Conservation (phyloP, 1,140 invertebrate genomes). For the Pemphigus obesinymphae region DNA sequence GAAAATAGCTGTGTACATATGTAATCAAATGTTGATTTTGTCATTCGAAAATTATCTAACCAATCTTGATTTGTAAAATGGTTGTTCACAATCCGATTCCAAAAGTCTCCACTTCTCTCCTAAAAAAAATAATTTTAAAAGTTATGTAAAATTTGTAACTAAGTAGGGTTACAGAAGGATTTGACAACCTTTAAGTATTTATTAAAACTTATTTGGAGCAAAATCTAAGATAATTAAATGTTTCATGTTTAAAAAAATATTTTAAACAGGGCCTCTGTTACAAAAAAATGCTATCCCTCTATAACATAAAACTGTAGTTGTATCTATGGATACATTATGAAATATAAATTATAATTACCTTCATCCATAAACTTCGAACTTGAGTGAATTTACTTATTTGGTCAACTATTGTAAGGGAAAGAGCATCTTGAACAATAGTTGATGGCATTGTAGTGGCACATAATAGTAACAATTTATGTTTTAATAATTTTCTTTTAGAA, state of each 20-base stretch:
- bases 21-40: neutral
- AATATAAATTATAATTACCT: neutral
- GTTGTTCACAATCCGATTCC: neutral
- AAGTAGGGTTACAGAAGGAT: neutral
- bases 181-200: neutral
- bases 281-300: neutral
- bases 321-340: neutral
- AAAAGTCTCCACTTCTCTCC: slow-evolving; percentile 2
- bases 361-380: neutral
- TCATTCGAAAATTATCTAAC: slow-evolving; percentile 1
- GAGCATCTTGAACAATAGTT: too few species aligned
- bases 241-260: neutral
- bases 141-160: neutral
- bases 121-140: neutral
- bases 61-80: neutral
- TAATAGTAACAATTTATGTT: too few species aligned
- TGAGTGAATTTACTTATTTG: neutral
- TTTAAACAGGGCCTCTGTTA: neutral
- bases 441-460: too few species aligned
- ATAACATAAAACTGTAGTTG: too few species aligned
- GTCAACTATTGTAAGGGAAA: too few species aligned
- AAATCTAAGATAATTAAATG: neutral
- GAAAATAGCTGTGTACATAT: neutral
- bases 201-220: neutral
- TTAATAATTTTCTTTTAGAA: too few species aligned